Conservation (phyloP, 37 sponge, comb jelly and placozoan genomes). For the Eunapius fragilis region DNA sequence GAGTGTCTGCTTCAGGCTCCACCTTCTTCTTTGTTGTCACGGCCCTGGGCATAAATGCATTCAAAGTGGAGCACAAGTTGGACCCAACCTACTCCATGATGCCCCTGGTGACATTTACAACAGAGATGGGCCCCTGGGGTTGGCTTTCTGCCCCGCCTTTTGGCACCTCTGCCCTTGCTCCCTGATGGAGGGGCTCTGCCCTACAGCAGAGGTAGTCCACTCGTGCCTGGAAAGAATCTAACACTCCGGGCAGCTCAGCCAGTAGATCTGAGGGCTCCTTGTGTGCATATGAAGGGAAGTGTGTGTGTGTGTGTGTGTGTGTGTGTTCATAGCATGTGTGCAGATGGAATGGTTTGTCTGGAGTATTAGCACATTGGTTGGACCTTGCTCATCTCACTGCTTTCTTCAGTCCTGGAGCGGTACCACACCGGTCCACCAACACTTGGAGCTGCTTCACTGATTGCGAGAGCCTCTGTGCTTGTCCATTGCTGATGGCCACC, state of each 20-base stretch:
- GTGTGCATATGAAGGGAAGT: too few relatives aligned
- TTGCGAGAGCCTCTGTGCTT: slow-evolving; percentile 36
- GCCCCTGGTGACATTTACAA: slow-evolving; percentile 55
- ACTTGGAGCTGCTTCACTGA: slow-evolving; percentile 6
- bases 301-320: too few relatives aligned
- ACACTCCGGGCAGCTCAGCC: slow-evolving; percentile 24
- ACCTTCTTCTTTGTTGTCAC: background rate
- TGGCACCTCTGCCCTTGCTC: slow-evolving; percentile 11
- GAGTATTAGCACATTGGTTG: background rate
- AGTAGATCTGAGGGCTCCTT: slow-evolving; percentile 1
- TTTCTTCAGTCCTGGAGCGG: background rate
- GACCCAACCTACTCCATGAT: slow-evolving; percentile 37
- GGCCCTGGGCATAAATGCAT: background rate
- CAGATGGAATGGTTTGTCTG: too few relatives aligned
- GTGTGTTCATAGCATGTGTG: too few relatives aligned
- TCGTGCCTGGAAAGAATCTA: slow-evolving; percentile 22
- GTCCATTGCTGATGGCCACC: slow-evolving; percentile 77
- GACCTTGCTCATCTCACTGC: background rate
- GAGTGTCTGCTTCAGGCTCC: background rate
- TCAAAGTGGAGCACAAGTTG: background rate
- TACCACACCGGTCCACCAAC: background rate
- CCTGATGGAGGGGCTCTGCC: background rate
- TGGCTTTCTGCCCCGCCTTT: background rate
- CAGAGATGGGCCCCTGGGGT: slow-evolving; percentile 26
- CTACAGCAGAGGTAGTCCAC: slow-evolving; percentile 71